Base-by-base conservation (phyloP, 2,113 vertebrate species). In the Apus apus region DNA sequence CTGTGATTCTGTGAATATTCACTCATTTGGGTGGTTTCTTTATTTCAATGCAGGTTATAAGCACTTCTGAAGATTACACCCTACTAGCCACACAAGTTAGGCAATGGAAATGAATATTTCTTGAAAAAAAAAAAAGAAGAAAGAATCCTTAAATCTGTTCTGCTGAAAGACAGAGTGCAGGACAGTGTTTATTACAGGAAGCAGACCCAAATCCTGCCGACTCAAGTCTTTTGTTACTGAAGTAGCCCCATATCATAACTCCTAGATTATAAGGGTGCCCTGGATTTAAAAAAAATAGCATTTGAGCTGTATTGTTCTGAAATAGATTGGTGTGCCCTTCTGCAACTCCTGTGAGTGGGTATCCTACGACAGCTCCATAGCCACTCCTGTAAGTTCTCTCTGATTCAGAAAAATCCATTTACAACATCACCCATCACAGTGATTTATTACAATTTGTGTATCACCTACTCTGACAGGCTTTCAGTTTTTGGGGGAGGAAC, bases 391-490 rank as follows among this genome's bases (percentile, higher is more conserved):
- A 46, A 74, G 4, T 30, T 80, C 4, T 86, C 36, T 92, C 43
- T 64, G 50, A 73, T 62, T 36, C 75, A 79, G 72, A 61, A 86
- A 85, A 19, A 90, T 40, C 10, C 14, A 48, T 4, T 32, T 79
- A 60, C 1, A 26, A 34, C 68, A 57, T 43, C 7, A 14, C 8
- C 14, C 43, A 83, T 79, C 58, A 65, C 40, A 40, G 61, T 73
- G 13, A 48, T 75, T 80, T 94, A 46, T 89, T 90, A 43, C 40
- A 95, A 75, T 85, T 92, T 94, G 43, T 76, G 81, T 57, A 73
- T 79, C 61, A 51, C 25, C 58, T 72, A 61, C 74, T 5, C 21
- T 70, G 26, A 45, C 15, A 95, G 56, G 27, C 82, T 96, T 94
- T 46, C 20, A 75, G 9, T 26, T 82, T 85, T 61, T 27, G 5